A percentile compares a stretch with the other conserved stretches of the same genome.
These are phyloP conservation scores for Plumapathes pennacea DNA, from an alignment of 92 coral and sea anemone genomes.

Conservation along the genomic window DNA sequence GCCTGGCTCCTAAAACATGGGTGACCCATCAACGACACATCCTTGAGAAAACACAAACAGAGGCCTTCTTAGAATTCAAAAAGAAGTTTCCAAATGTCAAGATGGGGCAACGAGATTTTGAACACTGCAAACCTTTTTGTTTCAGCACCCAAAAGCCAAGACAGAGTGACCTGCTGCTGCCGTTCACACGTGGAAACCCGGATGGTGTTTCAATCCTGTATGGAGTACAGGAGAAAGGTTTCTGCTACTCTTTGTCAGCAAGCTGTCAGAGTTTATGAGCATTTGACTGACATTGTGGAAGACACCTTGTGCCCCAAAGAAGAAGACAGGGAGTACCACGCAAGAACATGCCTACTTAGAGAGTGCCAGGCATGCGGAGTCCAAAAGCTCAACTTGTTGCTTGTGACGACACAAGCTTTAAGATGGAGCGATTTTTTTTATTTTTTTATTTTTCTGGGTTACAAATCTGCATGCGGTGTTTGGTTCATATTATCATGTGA, in stretches of 20 bases:
- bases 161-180: constrained; percentile 56
- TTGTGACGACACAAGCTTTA: no score
- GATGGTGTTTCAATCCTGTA: constrained; percentile 33
- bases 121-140: constrained; percentile 50
- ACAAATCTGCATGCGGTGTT: no score
- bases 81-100: constrained; percentile 22
- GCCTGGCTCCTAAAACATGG: no score
- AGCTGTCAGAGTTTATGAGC: not conserved
- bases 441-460: no score
- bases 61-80: constrained; percentile 38
- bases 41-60: constrained; percentile 55
- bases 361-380: constrained; percentile 17
- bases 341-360: constrained; percentile 2
- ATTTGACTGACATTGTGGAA: constrained; percentile 5
- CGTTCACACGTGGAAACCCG: constrained; percentile 57
- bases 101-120: constrained; percentile 52
- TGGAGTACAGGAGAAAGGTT: constrained; percentile 32
- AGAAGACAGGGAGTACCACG: constrained; percentile 12
- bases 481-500: no score
- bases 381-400: not conserved
- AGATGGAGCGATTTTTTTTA: no score
- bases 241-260: not conserved
- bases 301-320: constrained; percentile 10
- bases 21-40: constrained; percentile 55
- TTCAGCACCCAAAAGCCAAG: no score